Conservation (phyloP, 2,888 invertebrate species). For the Plutella xylostella region DNA sequence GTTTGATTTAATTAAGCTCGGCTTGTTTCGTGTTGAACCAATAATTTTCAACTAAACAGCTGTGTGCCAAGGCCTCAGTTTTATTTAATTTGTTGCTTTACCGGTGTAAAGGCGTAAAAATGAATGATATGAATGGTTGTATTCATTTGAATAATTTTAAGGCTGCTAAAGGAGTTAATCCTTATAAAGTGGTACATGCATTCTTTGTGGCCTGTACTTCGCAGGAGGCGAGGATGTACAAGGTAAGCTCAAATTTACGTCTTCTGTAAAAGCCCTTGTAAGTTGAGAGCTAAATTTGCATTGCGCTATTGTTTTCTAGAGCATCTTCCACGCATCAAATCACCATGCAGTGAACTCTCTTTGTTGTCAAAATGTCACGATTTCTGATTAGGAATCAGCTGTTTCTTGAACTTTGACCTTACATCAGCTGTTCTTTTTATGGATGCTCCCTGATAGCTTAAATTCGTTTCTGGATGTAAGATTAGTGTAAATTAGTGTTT, state of each 20-base stretch:
- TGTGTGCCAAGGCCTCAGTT: no score
- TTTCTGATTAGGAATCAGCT: slow-evolving; percentile 52
- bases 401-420: slow-evolving; percentile 56
- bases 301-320: no score
- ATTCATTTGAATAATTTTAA: slow-evolving; percentile 85
- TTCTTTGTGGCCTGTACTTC: slow-evolving; percentile 88
- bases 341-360: no score
- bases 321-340: no score
- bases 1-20: no score
- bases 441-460: slow-evolving; percentile 5
- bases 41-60: no score
- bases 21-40: no score
- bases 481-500: no score
- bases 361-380: slow-evolving; percentile 1
- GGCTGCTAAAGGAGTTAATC: slow-evolving; percentile 78
- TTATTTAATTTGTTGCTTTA: background rate
- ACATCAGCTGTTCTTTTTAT: slow-evolving; percentile 43
- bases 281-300: no score
- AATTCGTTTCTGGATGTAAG: no score
- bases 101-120: slow-evolving; percentile 41
- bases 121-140: slow-evolving; percentile 80
- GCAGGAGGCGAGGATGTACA: slow-evolving; percentile 82
- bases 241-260: slow-evolving; percentile 66
- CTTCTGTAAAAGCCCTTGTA: background rate
- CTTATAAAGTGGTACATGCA: slow-evolving; percentile 84